Conservation (phyloP, 2,113 vertebrate species). For the Onychostruthus taczanowskii region DNA sequence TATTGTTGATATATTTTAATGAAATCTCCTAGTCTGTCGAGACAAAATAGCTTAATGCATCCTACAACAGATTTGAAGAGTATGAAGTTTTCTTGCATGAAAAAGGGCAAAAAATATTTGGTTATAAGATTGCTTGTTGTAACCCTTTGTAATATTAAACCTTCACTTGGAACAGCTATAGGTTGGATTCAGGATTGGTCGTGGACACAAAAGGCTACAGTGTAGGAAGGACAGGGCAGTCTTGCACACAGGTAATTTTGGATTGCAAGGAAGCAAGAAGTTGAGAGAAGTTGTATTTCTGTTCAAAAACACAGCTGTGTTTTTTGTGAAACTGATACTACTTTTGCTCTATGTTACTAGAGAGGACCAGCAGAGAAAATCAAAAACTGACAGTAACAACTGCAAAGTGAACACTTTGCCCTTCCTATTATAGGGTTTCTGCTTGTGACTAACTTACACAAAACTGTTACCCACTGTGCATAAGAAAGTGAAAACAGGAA, state of each 20-base stretch:
- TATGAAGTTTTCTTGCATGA: not conserved
- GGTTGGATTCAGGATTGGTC: not conserved
- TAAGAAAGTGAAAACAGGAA: not conserved
- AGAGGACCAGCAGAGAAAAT: not conserved
- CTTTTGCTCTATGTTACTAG: not conserved
- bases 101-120: not conserved
- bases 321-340: not conserved
- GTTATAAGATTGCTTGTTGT: not conserved
- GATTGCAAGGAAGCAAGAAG: not conserved
- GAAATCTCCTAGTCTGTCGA: not conserved
- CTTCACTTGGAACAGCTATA: not conserved
- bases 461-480: not conserved
- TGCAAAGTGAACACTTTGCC: slow-evolving; percentile 9
- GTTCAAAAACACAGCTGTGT: not conserved
- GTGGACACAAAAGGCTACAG: not conserved
- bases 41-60: not conserved
- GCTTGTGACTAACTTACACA: not conserved
- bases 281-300: not conserved
- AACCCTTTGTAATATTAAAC: not conserved
- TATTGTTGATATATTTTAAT: not conserved
- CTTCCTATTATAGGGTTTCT: slow-evolving; percentile 10
- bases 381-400: slow-evolving; percentile 61
- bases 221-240: not conserved
- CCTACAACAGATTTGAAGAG: not conserved
- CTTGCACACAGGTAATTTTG: not conserved